Conservation (phyloP, 2,113 vertebrate species). For the Boulengeromyrus knoepffleri region DNA sequence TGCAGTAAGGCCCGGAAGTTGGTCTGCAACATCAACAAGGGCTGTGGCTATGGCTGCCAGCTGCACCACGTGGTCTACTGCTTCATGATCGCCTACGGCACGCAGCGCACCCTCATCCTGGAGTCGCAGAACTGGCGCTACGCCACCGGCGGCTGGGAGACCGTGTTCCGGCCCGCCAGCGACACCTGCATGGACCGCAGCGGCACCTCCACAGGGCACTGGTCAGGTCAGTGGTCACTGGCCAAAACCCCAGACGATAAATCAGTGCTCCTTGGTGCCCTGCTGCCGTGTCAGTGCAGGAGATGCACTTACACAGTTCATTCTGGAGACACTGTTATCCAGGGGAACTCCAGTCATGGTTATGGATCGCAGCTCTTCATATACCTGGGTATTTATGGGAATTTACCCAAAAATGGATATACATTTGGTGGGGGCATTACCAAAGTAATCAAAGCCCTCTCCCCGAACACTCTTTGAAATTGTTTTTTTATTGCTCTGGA, state of each 20-base stretch:
- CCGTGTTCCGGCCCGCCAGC: slow-evolving; percentile 79
- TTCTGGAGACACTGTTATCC: not conserved
- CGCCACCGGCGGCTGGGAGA: slow-evolving; percentile 79
- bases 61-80: slow-evolving; percentile 86
- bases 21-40: slow-evolving; percentile 86
- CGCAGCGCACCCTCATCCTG: slow-evolving; percentile 73
- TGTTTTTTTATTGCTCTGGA: not conserved
- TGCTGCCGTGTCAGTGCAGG: not conserved
- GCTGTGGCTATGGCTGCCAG: slow-evolving; percentile 83
- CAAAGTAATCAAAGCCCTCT: not conserved
- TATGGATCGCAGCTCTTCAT: not conserved
- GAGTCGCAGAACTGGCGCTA: slow-evolving; percentile 88
- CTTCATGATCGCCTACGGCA: slow-evolving; percentile 86
- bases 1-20: slow-evolving; percentile 81
- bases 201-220: slow-evolving; percentile 72
- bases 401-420: not conserved
- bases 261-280: not conserved
- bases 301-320: not conserved
- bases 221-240: slow-evolving; percentile 68
- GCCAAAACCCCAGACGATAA: not conserved
- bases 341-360: not conserved
- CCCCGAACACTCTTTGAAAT: not conserved
- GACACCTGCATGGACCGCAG: slow-evolving; percentile 75
- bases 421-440: not conserved
- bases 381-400: not conserved